Evolutionary conservation across 1,140 invertebrate species (phyloP).

Genomic region (Leptonema lineaticorne): DNA sequence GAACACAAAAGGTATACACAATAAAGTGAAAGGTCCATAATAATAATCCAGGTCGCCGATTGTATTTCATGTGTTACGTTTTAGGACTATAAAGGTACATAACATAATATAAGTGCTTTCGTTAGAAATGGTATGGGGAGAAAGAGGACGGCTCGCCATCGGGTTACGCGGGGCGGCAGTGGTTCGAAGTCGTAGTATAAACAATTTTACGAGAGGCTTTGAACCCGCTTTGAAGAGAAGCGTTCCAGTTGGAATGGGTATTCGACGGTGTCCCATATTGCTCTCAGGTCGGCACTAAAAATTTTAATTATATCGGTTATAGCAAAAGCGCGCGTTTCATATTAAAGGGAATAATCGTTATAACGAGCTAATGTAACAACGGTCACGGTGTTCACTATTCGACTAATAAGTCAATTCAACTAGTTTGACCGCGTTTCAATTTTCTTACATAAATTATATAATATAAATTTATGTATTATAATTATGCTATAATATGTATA

Average conservation of each 20-base stretch:
- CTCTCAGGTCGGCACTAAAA: conserved; percentile 16
- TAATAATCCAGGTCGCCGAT: conserved; percentile 13
- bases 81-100: background rate
- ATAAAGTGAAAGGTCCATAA: conserved; percentile 16
- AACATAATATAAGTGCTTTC: no score
- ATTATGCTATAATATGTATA: no score
- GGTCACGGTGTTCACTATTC: background rate
- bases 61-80: conserved; percentile 1
- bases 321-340: background rate
- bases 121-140: background rate
- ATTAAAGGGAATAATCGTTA: background rate
- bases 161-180: background rate
- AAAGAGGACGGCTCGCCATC: background rate
- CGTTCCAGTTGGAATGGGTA: background rate
- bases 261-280: background rate
- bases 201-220: conserved; percentile 11
- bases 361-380: background rate
- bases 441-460: no score
- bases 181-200: background rate
- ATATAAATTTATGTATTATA: no score
- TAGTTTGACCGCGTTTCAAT: no score
- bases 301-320: conserved; percentile 10
- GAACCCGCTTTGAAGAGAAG: background rate
- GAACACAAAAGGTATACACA: background rate
- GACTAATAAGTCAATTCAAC: background rate